Evolutionary conservation across 1,140 invertebrate genomes (phyloP), one percentile per base, ranked within the genome.

Genomic region (Oryctes rhinoceros): DNA sequence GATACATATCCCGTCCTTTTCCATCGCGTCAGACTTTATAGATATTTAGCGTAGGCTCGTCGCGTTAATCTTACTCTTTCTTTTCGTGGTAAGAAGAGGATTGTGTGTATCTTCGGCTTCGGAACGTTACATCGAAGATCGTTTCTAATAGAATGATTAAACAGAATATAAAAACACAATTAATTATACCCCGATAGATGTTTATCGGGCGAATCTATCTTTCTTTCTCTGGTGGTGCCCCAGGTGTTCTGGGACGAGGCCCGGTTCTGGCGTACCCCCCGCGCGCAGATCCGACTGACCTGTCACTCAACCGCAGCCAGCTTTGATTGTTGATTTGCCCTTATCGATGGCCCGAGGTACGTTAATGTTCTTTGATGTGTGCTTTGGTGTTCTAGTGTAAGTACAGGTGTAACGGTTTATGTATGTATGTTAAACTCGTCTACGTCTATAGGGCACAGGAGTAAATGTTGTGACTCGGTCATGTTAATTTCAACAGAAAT

Each of bases 131-230:
- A 80, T 81, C 81, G 80, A 83, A 84, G 83, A 84, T 85, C 83
- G 83, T 81, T 85, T 84, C 85, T 86, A 86, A 86, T 86, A 86
- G 85, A 86, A 86, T 86, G 86, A 86, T 86, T 86, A 86, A 86
- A 86, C 86, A 85, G 85, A 86, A 86, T 86, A 86, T 85, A 86
- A 86, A 86, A 86, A 85, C 84, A 86, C 86, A 86, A 86, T 86
- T 86, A 86, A 86, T 86, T 86, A 85, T 84, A 85, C 81, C 82
- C 53, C 83, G 83, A 84, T 86, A 81, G 86, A 86, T 86, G 82
- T 71, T 82, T 86, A 86, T 86, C 86, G 82, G 81, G 49, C 47
- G 78, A 44, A 71, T 71, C 65, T 71, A 71, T 71, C 65, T 71
- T 71, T 71, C 65, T 71, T 71, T 67, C 79, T 78, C 75, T 44